A percentile compares a stretch with the other conserved stretches of the same genome.
Evolutionary conservation across 2,113 vertebrate species (phyloP).

Genomic region (Lepisosteus osseus): DNA sequence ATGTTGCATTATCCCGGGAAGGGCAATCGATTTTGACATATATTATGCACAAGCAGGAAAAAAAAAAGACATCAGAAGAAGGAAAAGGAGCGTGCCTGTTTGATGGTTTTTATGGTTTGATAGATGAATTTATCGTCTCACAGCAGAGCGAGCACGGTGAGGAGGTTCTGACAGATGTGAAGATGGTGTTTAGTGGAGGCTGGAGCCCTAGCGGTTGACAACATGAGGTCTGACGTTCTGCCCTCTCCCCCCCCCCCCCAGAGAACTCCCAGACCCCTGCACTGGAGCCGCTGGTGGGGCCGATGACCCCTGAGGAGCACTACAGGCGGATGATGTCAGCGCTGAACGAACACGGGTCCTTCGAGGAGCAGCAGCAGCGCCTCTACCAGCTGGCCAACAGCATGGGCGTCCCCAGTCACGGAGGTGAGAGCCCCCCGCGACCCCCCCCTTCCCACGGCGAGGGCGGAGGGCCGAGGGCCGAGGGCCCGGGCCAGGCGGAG

Average conservation of each 20-base stretch:
- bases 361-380: constrained; percentile 91
- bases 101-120: too few relatives aligned
- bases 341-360: constrained; percentile 80
- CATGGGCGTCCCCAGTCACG: constrained; percentile 84
- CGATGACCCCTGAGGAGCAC: constrained; percentile 95
- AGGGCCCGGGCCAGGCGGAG: not conserved
- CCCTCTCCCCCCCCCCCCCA: constrained; percentile 38
- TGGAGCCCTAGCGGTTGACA: too few relatives aligned
- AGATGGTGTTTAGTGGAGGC: too few relatives aligned
- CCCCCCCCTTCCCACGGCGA: not conserved
- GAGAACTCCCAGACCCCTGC: constrained; percentile 79
- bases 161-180: too few relatives aligned
- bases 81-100: too few relatives aligned
- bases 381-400: constrained; percentile 89
- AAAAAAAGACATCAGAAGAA: too few relatives aligned
- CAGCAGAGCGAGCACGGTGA: too few relatives aligned
- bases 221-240: too few relatives aligned
- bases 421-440: constrained; percentile 58
- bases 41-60: too few relatives aligned
- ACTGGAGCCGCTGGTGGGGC: constrained; percentile 74
- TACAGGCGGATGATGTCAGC: constrained; percentile 91
- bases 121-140: too few relatives aligned
- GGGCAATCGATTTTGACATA: too few relatives aligned
- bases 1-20: too few relatives aligned
- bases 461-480: not conserved